A percentile compares a stretch with the other conserved stretches of the same genome.
Evolutionary conservation across 64 coral and sea anemone genomes (phyloP).

Genomic region (Pocillopora damicornis): DNA sequence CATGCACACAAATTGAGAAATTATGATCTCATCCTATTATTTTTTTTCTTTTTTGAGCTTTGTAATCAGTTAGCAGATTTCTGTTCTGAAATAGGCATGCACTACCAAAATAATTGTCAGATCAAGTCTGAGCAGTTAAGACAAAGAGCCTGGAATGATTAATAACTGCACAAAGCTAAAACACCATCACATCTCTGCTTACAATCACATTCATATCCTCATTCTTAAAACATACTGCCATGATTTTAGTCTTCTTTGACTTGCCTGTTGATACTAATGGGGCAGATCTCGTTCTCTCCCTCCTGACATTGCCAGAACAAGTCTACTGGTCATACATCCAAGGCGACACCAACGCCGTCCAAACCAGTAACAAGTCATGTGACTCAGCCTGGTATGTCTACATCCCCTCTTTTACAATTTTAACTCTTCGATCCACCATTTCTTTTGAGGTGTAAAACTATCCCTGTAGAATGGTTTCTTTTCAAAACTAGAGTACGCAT

Average conservation of each 20-base stretch:
- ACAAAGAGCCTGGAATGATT: too few species aligned
- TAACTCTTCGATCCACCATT: slow-evolving; percentile 1
- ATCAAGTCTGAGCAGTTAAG: too few species aligned
- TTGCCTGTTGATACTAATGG: slow-evolving; percentile 36
- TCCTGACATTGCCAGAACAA: slow-evolving; percentile 40
- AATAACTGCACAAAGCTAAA: neutral
- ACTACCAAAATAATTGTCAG: too few species aligned
- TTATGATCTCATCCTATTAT: too few species aligned
- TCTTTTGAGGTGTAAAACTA: slow-evolving; percentile 6
- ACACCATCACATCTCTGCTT: neutral
- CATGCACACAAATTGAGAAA: neutral
- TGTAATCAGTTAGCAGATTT: too few species aligned
- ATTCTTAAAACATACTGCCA: neutral
- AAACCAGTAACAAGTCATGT: slow-evolving; percentile 41
- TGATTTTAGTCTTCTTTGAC: neutral
- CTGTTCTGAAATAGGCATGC: too few species aligned
- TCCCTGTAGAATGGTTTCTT: neutral
- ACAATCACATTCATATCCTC: neutral
- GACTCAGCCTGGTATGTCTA: slow-evolving; percentile 41
- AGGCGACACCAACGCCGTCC: slow-evolving; percentile 50
- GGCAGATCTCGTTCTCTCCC: slow-evolving; percentile 41
- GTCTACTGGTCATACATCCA: slow-evolving; percentile 37
- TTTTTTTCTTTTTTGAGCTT: too few species aligned
- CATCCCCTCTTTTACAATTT: slow-evolving; percentile 22
- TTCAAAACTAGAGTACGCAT: neutral